These are phyloP conservation scores for Onychomys leucogaster DNA, from an alignment of 2,797 vertebrate genomes.

Conservation along the genomic window DNA sequence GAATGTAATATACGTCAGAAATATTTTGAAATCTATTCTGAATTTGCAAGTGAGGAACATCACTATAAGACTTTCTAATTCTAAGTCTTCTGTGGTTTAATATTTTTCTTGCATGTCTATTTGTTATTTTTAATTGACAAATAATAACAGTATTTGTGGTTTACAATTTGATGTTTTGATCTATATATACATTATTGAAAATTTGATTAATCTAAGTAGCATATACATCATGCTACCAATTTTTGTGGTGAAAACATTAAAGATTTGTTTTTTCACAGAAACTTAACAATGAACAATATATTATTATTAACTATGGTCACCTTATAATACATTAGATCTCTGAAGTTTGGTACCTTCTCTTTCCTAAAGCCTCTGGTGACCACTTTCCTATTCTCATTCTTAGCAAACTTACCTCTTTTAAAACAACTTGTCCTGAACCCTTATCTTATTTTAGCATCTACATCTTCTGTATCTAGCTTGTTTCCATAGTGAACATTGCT, in stretches of 20 bases:
- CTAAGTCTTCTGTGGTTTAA: neutral
- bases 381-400: neutral
- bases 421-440: neutral
- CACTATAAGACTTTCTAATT: neutral
- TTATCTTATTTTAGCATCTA: neutral
- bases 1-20: neutral
- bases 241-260: neutral
- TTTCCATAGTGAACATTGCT: neutral
- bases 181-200: neutral
- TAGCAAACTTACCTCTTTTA: neutral
- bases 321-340: neutral
- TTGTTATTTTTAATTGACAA: neutral
- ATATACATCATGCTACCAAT: neutral
- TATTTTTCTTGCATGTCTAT: neutral
- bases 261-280: neutral
- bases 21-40: neutral
- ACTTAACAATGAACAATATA: neutral
- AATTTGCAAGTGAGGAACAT: slow-evolving; percentile 20
- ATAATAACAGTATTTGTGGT: neutral
- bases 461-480: neutral
- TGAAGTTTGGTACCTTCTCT: neutral
- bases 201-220: neutral
- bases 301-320: neutral
- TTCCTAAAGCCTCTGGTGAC: neutral
- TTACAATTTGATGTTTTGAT: neutral